phyloP scores from a whole-genome alignment of 1,140 invertebrate species.

The Cheumatopsyche charites region DNA sequence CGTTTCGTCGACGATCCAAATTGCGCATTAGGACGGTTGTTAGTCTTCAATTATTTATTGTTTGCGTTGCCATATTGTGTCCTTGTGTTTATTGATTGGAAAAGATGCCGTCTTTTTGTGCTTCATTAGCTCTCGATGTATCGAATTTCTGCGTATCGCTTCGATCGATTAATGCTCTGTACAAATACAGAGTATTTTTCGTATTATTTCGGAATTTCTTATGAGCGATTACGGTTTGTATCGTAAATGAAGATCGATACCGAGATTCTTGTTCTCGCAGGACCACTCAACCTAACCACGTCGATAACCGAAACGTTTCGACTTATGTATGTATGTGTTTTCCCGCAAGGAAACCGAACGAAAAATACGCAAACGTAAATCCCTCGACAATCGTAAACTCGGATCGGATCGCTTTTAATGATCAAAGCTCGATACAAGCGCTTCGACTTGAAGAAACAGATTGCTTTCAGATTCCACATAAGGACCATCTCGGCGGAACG shows the following conservation, averaged over 20 bases:
- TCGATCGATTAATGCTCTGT: too few species aligned
- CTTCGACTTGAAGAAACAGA: neutral
- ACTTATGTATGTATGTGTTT: neutral
- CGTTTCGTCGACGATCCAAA: too few species aligned
- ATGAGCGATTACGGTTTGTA: too few species aligned
- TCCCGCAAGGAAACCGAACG: neutral
- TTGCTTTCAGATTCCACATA: neutral
- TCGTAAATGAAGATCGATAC: neutral
- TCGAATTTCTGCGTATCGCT: too few species aligned
- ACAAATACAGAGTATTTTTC: too few species aligned
- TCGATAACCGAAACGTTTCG: constrained; percentile 8
- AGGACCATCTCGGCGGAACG: neutral
- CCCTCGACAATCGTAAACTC: constrained; percentile 32
- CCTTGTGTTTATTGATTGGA: too few species aligned
- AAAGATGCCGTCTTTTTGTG: too few species aligned
- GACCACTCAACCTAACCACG: neutral
- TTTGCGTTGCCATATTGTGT: too few species aligned
- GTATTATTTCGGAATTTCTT: too few species aligned
- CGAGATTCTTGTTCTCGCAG: neutral
- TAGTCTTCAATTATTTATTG: too few species aligned
- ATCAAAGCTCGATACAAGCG: constrained; percentile 22
- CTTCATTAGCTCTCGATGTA: too few species aligned
- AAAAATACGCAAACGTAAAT: constrained; percentile 3
- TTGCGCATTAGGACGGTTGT: too few species aligned
- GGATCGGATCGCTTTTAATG: constrained; percentile 32